Conservation (phyloP, 2,113 vertebrate species). For the Lasiurus borealis region DNA sequence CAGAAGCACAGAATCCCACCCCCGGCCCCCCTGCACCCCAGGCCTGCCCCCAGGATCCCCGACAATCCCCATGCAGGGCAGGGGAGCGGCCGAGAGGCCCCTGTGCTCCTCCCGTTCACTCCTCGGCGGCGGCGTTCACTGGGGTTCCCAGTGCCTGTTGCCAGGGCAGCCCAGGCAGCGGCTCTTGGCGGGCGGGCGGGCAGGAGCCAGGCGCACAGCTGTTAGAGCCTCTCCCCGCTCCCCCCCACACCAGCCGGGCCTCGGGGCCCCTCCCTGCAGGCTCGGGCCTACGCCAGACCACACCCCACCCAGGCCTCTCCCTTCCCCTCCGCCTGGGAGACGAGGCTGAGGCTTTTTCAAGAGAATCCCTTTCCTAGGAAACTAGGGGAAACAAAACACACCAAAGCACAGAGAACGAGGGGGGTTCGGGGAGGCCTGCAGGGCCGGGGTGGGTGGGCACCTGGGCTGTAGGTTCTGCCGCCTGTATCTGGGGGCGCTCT, state of each 20-base stretch:
- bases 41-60: background rate
- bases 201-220: background rate
- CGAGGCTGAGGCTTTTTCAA: background rate
- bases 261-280: background rate
- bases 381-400: background rate
- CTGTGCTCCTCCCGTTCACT: background rate
- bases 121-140: background rate
- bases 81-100: background rate
- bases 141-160: background rate
- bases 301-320: background rate
- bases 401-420: background rate
- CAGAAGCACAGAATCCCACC: too few relatives aligned
- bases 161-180: background rate
- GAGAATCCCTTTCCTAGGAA: constrained; percentile 34
- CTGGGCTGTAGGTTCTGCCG: too few relatives aligned
- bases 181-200: background rate
- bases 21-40: too few relatives aligned
- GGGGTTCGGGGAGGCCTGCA: too few relatives aligned
- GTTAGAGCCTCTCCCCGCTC: background rate
- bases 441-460: too few relatives aligned
- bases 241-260: background rate
- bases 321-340: background rate
- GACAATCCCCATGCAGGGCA: fast-evolving
- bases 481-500: too few relatives aligned
- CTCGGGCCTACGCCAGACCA: background rate